Evolutionary conservation across 2,888 invertebrate species (phyloP).

Genomic region (Orthonychiurus folsomi): DNA sequence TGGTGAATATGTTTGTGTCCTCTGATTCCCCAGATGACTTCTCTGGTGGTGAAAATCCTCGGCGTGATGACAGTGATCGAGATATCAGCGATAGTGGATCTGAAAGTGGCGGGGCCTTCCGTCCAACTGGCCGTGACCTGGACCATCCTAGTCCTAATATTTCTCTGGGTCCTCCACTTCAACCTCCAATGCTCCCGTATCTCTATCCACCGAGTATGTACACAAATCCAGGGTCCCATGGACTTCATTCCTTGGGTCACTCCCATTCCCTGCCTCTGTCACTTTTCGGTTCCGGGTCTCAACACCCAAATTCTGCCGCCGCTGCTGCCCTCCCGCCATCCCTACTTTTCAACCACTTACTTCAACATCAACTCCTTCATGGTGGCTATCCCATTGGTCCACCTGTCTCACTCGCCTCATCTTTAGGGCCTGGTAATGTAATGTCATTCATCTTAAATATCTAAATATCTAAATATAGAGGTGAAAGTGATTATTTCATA

Average conservation of each 20-base stretch:
- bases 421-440: slow-evolving; percentile 40
- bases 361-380: slow-evolving; percentile 41
- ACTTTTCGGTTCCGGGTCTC: slow-evolving; percentile 50
- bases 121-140: slow-evolving; percentile 39
- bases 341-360: slow-evolving; percentile 42
- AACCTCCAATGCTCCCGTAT: slow-evolving; percentile 83
- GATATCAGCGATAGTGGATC: slow-evolving; percentile 44
- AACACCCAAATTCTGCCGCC: slow-evolving; percentile 50
- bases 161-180: slow-evolving; percentile 85
- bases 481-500: no score
- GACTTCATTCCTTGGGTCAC: slow-evolving; percentile 46
- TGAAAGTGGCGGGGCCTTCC: slow-evolving; percentile 43
- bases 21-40: slow-evolving; percentile 15
- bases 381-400: slow-evolving; percentile 40
- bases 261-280: slow-evolving; percentile 55
- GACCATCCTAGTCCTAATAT: slow-evolving; percentile 82
- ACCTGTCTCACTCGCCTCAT: slow-evolving; percentile 48
- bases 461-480: no score
- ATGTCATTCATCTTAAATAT: no score
- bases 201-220: slow-evolving; percentile 84
- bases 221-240: slow-evolving; percentile 49
- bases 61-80: slow-evolving; percentile 42
- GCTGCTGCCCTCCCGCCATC: slow-evolving; percentile 41
- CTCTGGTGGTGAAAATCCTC: slow-evolving; percentile 38
- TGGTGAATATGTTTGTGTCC: background rate